Evolutionary conservation across 2,888 invertebrate genomes (phyloP).

Genomic region (Mallateleia sp.): DNA sequence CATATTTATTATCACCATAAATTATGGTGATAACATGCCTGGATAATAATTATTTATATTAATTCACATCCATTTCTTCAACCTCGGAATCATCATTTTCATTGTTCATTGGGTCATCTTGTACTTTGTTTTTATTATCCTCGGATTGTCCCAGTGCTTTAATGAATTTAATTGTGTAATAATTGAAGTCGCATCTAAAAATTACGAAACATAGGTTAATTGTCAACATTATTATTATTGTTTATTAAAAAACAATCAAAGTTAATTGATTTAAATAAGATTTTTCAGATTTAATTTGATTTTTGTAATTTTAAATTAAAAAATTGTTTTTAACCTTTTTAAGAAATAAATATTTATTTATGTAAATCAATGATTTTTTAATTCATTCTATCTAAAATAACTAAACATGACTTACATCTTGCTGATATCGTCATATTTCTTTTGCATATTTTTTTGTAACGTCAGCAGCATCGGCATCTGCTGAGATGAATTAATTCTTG

Average conservation of each 20-base stretch:
- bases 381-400: no score
- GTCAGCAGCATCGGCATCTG: constrained; percentile 93
- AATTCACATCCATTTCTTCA: constrained; percentile 24
- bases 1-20: no score
- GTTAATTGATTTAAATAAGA: no score
- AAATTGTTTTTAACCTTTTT: no score
- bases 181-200: constrained; percentile 96
- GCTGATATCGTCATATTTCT: constrained; percentile 94
- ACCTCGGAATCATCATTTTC: constrained; percentile 16
- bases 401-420: constrained; percentile 94
- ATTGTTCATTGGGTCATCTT: not conserved
- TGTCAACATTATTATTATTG: constrained; percentile 24
- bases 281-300: no score
- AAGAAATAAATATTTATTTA: no score
- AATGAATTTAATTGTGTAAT: constrained; percentile 94
- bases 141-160: constrained; percentile 90
- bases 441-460: constrained; percentile 94
- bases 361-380: no score
- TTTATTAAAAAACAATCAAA: constrained; percentile 34
- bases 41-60: not conserved
- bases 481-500: constrained; percentile 90
- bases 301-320: no score
- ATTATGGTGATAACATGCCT: no score
- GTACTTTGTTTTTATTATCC: constrained; percentile 64
- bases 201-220: not conserved